Conservation (phyloP, 2,888 invertebrate species). For the Cephus nigrinus region DNA sequence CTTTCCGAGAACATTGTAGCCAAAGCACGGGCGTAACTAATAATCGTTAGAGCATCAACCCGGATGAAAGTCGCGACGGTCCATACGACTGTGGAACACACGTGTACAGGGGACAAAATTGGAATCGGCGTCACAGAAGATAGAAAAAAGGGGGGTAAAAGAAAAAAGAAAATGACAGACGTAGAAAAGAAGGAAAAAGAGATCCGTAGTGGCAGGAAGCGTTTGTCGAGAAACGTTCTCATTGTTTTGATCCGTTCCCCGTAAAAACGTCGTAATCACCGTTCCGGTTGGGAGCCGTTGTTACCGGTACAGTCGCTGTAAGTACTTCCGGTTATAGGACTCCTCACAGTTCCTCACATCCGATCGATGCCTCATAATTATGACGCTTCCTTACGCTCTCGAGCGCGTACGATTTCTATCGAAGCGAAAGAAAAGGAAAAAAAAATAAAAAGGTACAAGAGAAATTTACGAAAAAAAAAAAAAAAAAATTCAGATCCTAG, state of each 20-base stretch:
- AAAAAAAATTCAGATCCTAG: too few species aligned
- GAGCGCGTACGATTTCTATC: not conserved
- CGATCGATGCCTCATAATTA: not conserved
- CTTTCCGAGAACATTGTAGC: not conserved
- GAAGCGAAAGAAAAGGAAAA: not conserved
- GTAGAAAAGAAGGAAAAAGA: slow-evolving; percentile 10
- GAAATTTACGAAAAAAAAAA: not conserved
- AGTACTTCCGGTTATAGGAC: not conserved
- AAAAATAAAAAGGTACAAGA: not conserved
- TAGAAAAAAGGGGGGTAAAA: not conserved
- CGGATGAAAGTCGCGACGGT: not conserved
- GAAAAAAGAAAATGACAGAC: not conserved
- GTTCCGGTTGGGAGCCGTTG: slow-evolving; percentile 2
- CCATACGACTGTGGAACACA: not conserved
- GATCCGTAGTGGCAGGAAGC: not conserved
- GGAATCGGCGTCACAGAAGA: not conserved
- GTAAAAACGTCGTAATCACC: slow-evolving; percentile 30
- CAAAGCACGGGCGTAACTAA: not conserved
- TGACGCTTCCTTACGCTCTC: not conserved
- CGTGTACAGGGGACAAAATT: not conserved
- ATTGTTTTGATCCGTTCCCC: slow-evolving; percentile 9
- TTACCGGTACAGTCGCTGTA: slow-evolving; percentile 10
- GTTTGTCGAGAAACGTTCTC: not conserved
- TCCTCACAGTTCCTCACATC: not conserved
- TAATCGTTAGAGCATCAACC: not conserved